These are phyloP conservation scores for Callopanchax toddi DNA, from an alignment of 2,113 vertebrate genomes.

Conservation along the genomic window DNA sequence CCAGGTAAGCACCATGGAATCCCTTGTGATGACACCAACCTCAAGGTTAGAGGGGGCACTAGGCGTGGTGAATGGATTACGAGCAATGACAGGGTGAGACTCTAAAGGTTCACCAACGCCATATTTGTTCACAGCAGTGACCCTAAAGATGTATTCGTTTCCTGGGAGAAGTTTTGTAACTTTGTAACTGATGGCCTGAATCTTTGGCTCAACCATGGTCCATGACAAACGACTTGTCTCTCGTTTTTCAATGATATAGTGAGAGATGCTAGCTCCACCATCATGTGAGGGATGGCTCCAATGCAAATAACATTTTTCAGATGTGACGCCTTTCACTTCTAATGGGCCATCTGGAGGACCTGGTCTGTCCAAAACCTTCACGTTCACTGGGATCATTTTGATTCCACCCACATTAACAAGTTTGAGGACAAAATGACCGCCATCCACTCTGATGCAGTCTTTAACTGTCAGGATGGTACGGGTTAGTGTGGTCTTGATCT, in stretches of 20 bases:
- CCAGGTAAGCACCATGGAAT: slow-evolving; percentile 95
- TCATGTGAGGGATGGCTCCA: slow-evolving; percentile 95
- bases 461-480: slow-evolving; percentile 90
- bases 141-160: slow-evolving; percentile 98
- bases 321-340: slow-evolving; percentile 90
- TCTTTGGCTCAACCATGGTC: slow-evolving; percentile 94
- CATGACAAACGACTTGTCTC: slow-evolving; percentile 97
- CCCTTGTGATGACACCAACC: slow-evolving; percentile 89
- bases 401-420: slow-evolving; percentile 95
- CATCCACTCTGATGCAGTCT: slow-evolving; percentile 93
- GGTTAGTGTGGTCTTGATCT: slow-evolving; percentile 92
- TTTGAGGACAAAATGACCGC: slow-evolving; percentile 92
- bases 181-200: slow-evolving; percentile 95
- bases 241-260: slow-evolving; percentile 97
- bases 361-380: slow-evolving; percentile 96
- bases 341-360: slow-evolving; percentile 94
- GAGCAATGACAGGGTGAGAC: slow-evolving; percentile 90
- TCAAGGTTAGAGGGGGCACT: slow-evolving; percentile 91
- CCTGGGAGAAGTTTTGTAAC: slow-evolving; percentile 93
- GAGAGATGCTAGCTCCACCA: slow-evolving; percentile 91
- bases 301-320: slow-evolving; percentile 96
- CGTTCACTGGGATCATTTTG: slow-evolving; percentile 91
- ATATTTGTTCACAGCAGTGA: slow-evolving; percentile 97
- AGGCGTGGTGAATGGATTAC: slow-evolving; percentile 91
- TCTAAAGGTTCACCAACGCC: slow-evolving; percentile 94